A percentile compares a stretch with the other conserved stretches of the same genome.
phyloP scores from a whole-genome alignment of 2,113 vertebrate species.

The Cinclus cinclus region DNA sequence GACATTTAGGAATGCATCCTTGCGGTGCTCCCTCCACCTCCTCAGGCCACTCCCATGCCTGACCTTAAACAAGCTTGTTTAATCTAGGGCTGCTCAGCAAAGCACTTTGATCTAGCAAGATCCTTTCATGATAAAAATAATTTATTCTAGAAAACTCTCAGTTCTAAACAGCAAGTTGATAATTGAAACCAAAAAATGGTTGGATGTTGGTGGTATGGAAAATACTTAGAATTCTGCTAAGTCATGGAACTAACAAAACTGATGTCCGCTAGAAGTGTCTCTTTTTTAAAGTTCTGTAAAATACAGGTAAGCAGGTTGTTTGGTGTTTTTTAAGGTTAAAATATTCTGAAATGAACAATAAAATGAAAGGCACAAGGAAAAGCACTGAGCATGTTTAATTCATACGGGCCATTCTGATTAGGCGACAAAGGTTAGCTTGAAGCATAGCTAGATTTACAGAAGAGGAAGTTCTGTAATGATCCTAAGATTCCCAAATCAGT shows the following conservation, averaged over 20 bases:
- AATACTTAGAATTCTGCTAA: neutral
- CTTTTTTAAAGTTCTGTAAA: neutral
- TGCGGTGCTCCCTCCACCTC: neutral
- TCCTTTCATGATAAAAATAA: neutral
- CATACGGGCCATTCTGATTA: fast-evolving
- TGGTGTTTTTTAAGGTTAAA: neutral
- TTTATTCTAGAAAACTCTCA: neutral
- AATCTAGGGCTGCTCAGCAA: neutral
- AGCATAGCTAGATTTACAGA: neutral
- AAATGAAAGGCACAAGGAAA: neutral
- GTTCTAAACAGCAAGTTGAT: neutral
- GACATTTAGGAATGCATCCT: neutral
- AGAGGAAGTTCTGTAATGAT: neutral
- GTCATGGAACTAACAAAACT: neutral
- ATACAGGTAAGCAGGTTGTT: neutral
- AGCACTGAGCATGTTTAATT: neutral
- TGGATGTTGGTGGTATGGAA: neutral
- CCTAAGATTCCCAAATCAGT: neutral
- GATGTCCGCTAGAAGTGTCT: neutral
- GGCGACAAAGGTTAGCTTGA: neutral
- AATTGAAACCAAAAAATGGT: fast-evolving
- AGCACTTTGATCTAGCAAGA: neutral
- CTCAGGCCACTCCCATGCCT: neutral
- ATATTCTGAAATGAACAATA: neutral
- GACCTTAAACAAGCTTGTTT: neutral